Conservation (phyloP, 2,797 vertebrate genomes). For the Orestias chungarensis region DNA sequence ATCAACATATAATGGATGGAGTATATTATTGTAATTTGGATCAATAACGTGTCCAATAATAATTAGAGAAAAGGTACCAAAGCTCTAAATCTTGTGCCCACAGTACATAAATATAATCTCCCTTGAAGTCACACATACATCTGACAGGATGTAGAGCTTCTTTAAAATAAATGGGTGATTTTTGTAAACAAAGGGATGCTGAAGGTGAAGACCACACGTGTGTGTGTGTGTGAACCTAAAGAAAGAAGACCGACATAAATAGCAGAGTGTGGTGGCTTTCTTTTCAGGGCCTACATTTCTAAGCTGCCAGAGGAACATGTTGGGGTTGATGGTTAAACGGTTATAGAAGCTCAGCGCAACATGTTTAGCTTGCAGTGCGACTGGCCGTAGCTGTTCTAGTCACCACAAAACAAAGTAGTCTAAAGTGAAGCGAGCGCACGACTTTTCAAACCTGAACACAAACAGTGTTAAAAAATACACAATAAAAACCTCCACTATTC, state of each 20-base stretch:
- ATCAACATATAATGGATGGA: no score
- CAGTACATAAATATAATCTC: no score
- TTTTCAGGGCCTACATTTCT: conserved; percentile 41
- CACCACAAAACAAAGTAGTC: neutral
- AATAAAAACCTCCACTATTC: neutral
- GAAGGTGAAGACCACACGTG: conserved; percentile 23
- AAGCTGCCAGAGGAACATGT: conserved; percentile 28
- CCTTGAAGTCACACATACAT: neutral
- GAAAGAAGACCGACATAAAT: conserved; percentile 5
- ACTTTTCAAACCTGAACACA: neutral
- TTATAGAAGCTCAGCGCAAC: conserved; percentile 17
- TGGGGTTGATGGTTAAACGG: conserved; percentile 13
- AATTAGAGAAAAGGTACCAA: no score
- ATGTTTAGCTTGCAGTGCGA: neutral
- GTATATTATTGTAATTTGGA: no score
- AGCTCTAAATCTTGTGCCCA: no score
- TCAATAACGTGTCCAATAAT: no score
- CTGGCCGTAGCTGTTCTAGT: neutral
- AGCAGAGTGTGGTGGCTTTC: conserved; percentile 15
- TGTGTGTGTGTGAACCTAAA: neutral
- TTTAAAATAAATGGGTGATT: conserved; percentile 35
- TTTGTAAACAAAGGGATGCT: conserved; percentile 37
- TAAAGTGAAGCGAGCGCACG: neutral
- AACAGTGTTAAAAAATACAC: neutral
- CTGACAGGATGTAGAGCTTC: conserved; percentile 8